Evolutionary conservation across 23 tunicate genomes (phyloP), one percentile per base, ranked within the genome.

Genomic region (Ascidia mentula): DNA sequence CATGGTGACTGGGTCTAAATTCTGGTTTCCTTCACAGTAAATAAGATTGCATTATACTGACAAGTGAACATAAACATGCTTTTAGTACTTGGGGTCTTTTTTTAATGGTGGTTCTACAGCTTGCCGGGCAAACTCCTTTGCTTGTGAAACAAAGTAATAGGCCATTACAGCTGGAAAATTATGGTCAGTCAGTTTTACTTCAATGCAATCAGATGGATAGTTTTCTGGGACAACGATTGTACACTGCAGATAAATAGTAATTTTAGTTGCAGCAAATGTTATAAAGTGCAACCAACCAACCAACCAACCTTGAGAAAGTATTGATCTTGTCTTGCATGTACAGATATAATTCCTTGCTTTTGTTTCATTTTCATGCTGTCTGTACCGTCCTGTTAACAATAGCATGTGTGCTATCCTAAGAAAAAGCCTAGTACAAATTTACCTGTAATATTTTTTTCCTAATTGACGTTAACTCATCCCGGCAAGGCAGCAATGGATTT

Each of bases 71-170:
- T 6, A 12, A 45, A 38, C 78, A 18, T 60, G 82, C 87, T 46
- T 88, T 75, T 79, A 46, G n/a, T 53, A 53, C 65, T 53, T 53
- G 4, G 65, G 65, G 65, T 53, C 37, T 78, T 84, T 84, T 32
- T 73, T 82, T 8, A 92, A 69, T 33, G 97, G 97, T 12, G 97
- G 79, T 69, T 92, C 97, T 0, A 89, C 89, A 13, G 97, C 91
- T 78, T 87, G 88, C 12, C 98, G 53, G 6, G 93, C 93, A 45
- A 83, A 84, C 80, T 93, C 98, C 80, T 71, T 85, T 13, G 98
- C 98, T 84, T 93, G 98, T 18, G 84, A 87, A 40, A 93, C 78
- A 60, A 93, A 93, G 72, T 93, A 93, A 72, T 93, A 88, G 22
- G 85, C 87, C 87, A 93, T 61, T 17, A 76, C 46, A 0, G 82